phyloP scores from a whole-genome alignment of 2,888 invertebrate genomes.

The Cerceris rybyensis region DNA sequence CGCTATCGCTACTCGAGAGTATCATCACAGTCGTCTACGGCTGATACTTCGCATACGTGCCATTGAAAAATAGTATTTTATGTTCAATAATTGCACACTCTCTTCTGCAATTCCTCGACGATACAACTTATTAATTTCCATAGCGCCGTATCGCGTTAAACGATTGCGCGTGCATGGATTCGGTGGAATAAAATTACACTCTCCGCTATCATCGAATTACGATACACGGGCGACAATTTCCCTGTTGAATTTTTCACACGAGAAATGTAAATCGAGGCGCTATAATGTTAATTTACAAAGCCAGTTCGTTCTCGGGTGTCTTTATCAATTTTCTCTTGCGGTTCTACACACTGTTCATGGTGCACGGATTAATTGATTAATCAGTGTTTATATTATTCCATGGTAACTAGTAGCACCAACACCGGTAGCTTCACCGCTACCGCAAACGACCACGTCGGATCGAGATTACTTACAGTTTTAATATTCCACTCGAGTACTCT shows the following conservation, averaged over 20 bases:
- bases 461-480: conserved; percentile 58
- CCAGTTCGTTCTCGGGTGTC: background rate
- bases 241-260: background rate
- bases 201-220: background rate
- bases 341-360: conserved; percentile 26
- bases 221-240: background rate
- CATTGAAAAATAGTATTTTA: conserved; percentile 43
- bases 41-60: conserved; percentile 29
- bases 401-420: conserved; percentile 60
- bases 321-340: background rate
- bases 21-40: background rate
- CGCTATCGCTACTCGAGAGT: conserved; percentile 9
- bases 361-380: conserved; percentile 76
- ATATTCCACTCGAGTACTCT: conserved; percentile 57
- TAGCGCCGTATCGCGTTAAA: conserved; percentile 31
- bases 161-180: conserved; percentile 13
- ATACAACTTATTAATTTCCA: conserved; percentile 46
- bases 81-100: conserved; percentile 44
- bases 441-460: conserved; percentile 40
- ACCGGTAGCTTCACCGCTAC: conserved; percentile 45
- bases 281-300: background rate
- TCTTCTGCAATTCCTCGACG: conserved; percentile 27
- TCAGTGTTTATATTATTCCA: conserved; percentile 78
- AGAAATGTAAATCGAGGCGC: background rate
- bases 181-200: background rate